Evolutionary conservation across 2,888 invertebrate species (phyloP), one percentile per base, ranked within the genome.

Genomic region (Tenthredo mesomela): DNA sequence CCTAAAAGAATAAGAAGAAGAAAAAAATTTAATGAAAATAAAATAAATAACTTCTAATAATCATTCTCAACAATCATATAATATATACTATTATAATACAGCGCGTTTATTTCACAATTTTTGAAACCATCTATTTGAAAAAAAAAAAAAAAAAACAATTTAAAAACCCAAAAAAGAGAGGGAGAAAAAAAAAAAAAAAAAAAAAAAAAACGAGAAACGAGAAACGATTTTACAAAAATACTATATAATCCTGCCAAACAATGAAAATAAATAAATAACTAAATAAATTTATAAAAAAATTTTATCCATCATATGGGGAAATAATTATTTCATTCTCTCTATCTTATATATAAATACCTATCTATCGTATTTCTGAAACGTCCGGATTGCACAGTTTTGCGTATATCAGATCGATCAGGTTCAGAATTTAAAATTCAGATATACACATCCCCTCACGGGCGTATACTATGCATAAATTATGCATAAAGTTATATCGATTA

Each of bases 381-480:
- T 37, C 37, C n/a, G n/a, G n/a, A 33, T 37, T 18, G 37, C 18
- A 33, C 18, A 6, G 54, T 33, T 37, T 40, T 3, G 70, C 70
- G 47, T 18, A 21, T 47, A 21, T 47, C 47, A 29, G 75, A 75
- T 75, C 40, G 75, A 75, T 75, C 75, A n/a, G 54, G 15, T 12
- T 25, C 4, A 7, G 18, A 50, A 75, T 75, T 75, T 75, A 29
- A 75, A 75, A 75, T 75, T 75, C 75, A 75, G 25, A 50, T 75
- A 50, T 75, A 50, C 43, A 75, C 10, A 7, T 47, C 7, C 75
- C 7, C 75, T 12, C 1, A 12, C 61, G 61, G 61, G 21, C 12
- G 25, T 25, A 61, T 43, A 75, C 25, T 25, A 47, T 75, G 47
- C 25, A 75, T 75, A 75, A 43, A 15, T 47, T 75, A 43, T 43